phyloP scores from a whole-genome alignment of 1,140 invertebrate species.

The Sinonovacula constricta region DNA sequence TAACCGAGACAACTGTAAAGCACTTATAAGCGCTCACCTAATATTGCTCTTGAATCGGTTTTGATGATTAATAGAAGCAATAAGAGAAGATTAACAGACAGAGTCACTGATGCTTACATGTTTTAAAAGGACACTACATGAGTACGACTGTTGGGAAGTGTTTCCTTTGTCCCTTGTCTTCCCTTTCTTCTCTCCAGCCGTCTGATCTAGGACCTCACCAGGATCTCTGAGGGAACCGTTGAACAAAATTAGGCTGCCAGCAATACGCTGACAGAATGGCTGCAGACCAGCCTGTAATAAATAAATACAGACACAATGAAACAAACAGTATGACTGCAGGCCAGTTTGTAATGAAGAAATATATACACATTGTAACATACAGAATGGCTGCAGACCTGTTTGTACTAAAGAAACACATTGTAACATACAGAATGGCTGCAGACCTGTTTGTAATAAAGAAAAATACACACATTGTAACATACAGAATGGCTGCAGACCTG shows the following conservation, averaged over 20 bases:
- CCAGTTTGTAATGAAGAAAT: background rate
- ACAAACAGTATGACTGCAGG: background rate
- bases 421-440: too few species aligned
- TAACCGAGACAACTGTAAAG: too few species aligned
- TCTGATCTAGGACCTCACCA: constrained; percentile 49
- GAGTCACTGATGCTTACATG: constrained; percentile 27
- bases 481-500: too few species aligned
- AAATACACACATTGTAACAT: too few species aligned
- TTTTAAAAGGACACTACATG: constrained; percentile 27
- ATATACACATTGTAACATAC: background rate
- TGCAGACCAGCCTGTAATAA: constrained; percentile 82
- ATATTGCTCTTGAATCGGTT: too few species aligned
- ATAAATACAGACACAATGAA: background rate
- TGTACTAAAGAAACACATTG: too few species aligned
- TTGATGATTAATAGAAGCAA: too few species aligned
- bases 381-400: background rate
- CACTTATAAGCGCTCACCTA: too few species aligned
- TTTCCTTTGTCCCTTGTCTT: constrained; percentile 40
- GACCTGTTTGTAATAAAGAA: too few species aligned
- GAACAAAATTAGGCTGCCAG: constrained; percentile 53
- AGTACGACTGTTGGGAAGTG: background rate
- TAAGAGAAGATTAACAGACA: too few species aligned
- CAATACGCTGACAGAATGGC: constrained; percentile 81
- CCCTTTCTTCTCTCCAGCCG: constrained; percentile 77
- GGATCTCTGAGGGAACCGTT: constrained; percentile 50